phyloP scores from a whole-genome alignment of 2,113 vertebrate genomes.

The Romanogobio albipinnatus region DNA sequence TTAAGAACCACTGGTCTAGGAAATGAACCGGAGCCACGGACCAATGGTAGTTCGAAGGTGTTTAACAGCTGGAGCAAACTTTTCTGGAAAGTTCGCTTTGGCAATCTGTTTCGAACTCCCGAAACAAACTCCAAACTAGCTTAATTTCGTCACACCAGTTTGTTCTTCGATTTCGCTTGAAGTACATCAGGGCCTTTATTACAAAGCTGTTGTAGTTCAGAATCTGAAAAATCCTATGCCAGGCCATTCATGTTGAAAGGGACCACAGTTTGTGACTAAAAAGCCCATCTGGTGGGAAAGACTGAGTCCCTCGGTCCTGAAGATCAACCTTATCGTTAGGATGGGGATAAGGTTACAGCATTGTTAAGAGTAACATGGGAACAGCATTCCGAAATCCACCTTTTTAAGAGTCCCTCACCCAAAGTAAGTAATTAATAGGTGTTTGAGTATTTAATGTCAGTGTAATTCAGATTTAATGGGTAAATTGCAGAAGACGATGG shows the following conservation, averaged over 20 bases:
- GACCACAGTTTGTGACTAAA: conserved; percentile 68
- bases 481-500: conserved; percentile 24
- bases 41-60: too few species aligned
- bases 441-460: background rate
- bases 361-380: conserved; percentile 48
- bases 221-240: conserved; percentile 19
- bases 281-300: conserved; percentile 67
- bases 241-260: conserved; percentile 56
- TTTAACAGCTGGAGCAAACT: too few species aligned
- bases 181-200: background rate
- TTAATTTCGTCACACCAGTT: too few species aligned
- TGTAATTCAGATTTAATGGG: conserved; percentile 1
- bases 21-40: too few species aligned
- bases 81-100: too few species aligned
- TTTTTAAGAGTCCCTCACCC: background rate
- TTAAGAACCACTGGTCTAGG: too few species aligned
- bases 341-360: conserved; percentile 65
- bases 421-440: background rate
- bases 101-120: too few species aligned
- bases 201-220: conserved; percentile 18
- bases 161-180: too few species aligned
- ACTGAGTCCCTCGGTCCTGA: conserved; percentile 34
- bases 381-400: background rate
- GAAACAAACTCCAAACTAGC: too few species aligned
- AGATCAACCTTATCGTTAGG: conserved; percentile 62